Conservation (phyloP, 2,888 invertebrate species). For the Belgica antarctica region DNA sequence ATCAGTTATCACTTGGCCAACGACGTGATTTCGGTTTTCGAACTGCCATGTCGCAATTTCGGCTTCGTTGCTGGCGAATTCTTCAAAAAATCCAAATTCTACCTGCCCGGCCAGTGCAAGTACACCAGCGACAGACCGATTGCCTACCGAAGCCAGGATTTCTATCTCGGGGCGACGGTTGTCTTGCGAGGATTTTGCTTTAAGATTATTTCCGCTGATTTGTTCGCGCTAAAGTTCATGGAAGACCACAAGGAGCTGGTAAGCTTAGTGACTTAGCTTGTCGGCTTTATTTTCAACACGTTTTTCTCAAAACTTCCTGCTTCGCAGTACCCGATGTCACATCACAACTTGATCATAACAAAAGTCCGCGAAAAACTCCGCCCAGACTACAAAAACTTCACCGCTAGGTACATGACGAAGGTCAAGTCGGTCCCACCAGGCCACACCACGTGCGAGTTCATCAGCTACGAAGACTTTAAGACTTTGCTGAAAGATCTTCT, state of each 20-base stretch:
- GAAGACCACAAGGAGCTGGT: constrained; percentile 73
- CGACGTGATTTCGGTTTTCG: constrained; percentile 80
- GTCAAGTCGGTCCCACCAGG: constrained; percentile 51
- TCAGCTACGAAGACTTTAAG: constrained; percentile 36
- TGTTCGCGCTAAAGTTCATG: constrained; percentile 84
- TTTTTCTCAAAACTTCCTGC: constrained; percentile 45
- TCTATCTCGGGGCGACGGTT: constrained; percentile 79
- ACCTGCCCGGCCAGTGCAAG: constrained; percentile 70
- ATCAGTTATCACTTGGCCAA: constrained; percentile 78
- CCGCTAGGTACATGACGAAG: constrained; percentile 64
- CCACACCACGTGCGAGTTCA: constrained; percentile 19
- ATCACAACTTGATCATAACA: constrained; percentile 68
- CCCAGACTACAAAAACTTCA: constrained; percentile 72
- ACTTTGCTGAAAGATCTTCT: constrained; percentile 66
- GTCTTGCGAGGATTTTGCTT: constrained; percentile 77
- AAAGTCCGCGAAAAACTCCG: constrained; percentile 69
- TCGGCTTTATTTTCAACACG: constrained; percentile 32
- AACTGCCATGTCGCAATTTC: constrained; percentile 70
- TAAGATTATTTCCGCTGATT: constrained; percentile 75
- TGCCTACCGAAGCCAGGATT: constrained; percentile 73
- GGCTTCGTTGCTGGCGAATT: constrained; percentile 69
- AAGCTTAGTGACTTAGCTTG: constrained; percentile 25
- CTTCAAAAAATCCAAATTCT: constrained; percentile 66
- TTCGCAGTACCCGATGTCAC: constrained; percentile 70
- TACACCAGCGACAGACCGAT: constrained; percentile 70